A percentile compares a stretch with the other conserved stretches of the same genome.
These are phyloP conservation scores for Callosobruchus maculatus DNA, from an alignment of 2,888 invertebrate genomes.

Conservation along the genomic window DNA sequence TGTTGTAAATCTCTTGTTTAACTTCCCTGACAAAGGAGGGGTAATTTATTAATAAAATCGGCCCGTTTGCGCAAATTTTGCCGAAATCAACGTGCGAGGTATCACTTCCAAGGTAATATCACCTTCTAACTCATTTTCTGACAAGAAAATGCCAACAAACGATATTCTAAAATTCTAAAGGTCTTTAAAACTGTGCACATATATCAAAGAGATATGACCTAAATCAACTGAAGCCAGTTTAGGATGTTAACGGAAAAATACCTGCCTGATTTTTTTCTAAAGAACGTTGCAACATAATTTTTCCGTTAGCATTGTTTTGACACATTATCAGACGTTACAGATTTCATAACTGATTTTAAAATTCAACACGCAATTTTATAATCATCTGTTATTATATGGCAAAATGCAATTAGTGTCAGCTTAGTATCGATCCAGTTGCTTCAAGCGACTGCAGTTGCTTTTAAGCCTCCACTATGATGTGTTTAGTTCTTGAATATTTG, in stretches of 20 bases:
- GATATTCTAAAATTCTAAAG: too few relatives aligned
- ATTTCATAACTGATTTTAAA: not conserved
- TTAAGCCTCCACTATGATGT: not conserved
- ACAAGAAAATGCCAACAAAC: too few relatives aligned
- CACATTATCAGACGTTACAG: slow-evolving; percentile 35
- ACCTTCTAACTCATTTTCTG: too few relatives aligned
- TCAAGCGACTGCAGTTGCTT: not conserved
- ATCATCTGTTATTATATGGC: not conserved
- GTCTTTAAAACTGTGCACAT: not conserved
- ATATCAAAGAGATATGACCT: not conserved
- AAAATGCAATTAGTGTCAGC: not conserved
- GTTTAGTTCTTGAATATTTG: too few relatives aligned
- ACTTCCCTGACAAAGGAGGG: too few relatives aligned
- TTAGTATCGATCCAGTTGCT: not conserved
- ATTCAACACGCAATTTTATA: not conserved
- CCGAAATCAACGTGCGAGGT: too few relatives aligned
- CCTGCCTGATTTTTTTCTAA: not conserved
- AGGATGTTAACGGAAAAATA: not conserved
- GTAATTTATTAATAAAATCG: too few relatives aligned
- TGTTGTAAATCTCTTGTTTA: too few relatives aligned
- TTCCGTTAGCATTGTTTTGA: slow-evolving; percentile 11
- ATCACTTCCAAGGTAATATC: too few relatives aligned
- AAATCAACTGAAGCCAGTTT: not conserved
- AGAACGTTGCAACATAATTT: not conserved
- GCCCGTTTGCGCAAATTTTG: too few relatives aligned